phyloP scores from a whole-genome alignment of 2,797 vertebrate species.

The Steatocranus sp. region DNA sequence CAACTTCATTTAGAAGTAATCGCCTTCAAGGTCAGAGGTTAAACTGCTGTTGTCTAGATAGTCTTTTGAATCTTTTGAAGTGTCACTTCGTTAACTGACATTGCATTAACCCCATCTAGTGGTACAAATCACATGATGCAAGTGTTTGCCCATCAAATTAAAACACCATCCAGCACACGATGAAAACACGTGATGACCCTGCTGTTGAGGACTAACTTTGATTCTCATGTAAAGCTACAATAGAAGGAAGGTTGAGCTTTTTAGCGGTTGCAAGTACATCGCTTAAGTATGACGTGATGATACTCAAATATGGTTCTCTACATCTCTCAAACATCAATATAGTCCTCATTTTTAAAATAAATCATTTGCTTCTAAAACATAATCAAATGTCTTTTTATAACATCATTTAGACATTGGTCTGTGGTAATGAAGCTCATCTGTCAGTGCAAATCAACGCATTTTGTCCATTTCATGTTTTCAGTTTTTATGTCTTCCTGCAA shows the following conservation, averaged over 20 bases:
- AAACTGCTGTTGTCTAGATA: not conserved
- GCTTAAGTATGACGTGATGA: not conserved
- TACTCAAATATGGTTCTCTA: not conserved
- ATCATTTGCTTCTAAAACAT: not conserved
- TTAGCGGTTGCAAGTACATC: too few relatives aligned
- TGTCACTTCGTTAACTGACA: not conserved
- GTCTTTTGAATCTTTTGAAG: not conserved
- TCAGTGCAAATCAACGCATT: not conserved
- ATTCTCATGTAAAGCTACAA: not conserved
- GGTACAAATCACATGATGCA: not conserved
- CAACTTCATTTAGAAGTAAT: not conserved
- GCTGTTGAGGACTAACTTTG: not conserved
- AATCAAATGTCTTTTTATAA: not conserved
- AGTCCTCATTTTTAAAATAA: not conserved
- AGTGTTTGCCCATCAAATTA: not conserved
- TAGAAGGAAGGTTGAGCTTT: not conserved
- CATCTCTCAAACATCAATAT: not conserved
- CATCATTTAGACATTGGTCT: not conserved
- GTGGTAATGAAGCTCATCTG: not conserved
- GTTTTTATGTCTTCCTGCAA: not conserved
- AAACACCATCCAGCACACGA: not conserved
- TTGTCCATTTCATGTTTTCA: not conserved
- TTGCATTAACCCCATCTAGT: constrained; percentile 37
- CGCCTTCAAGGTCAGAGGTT: not conserved
- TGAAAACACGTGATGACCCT: not conserved